Evolutionary conservation across 2,113 vertebrate species (phyloP), one percentile per base, ranked within the genome.

Genomic region (Brachyistius frenatus): DNA sequence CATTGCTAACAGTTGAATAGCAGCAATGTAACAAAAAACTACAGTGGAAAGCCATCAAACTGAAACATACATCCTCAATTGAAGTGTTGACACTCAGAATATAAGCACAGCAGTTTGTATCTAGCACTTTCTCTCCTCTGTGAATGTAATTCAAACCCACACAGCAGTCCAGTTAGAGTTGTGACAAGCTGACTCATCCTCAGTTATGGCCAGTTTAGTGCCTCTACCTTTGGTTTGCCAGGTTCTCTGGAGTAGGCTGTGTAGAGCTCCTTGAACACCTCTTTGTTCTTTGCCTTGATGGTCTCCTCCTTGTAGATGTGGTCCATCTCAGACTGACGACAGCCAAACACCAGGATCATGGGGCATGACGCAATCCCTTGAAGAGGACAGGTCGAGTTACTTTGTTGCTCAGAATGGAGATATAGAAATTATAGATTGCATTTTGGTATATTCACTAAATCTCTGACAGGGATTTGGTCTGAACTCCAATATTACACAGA

Each of bases 291-390:
- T 90, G 97, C 97, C 88, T 97, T 95, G 39, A 97, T 93, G 1
- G 98, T 96, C 91, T 99, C 98, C 66, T 98, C 97, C 82, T 94
- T 96, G 93, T 99, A 99, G 89, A 99, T 99, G 93, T 99, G 98
- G 76, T 99, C 98, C 0, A 97, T 96, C 91, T 97, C 96, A 71
- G 97, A 96, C 80, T 99, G 96, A 31, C 98, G 96, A 88, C 98
- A 99, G 65, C 98, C 98, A 15, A 99, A 99, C 16, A 99, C 97
- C 91, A 99, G 94, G 66, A 96, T 91, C 98, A 99, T 98, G 49
- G 97, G 97, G 81, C 96, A 96, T 0, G 96, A 95, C 81, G 95
- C 95, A 60, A 98, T 93, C 44, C 96, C 98, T 99, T 32, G 7
- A 83, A 63, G 54, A 65, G 10, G 57, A 74, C 44, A 63, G 0